Evolutionary conservation across 2,113 vertebrate genomes (phyloP).

Genomic region (Gadus chalcogrammus): DNA sequence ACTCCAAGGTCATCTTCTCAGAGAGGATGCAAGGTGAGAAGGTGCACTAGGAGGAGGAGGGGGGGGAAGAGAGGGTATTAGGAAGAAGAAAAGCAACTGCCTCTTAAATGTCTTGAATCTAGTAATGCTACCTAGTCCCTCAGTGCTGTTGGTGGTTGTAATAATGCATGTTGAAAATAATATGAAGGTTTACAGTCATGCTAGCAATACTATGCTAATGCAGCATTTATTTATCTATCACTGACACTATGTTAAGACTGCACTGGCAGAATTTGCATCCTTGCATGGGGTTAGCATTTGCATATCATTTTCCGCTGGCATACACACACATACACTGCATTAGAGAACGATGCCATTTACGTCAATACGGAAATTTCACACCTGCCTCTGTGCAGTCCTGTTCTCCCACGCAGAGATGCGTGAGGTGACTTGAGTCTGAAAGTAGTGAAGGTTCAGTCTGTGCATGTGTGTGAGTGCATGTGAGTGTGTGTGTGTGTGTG

Average conservation of each 20-base stretch:
- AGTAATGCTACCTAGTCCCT: neutral
- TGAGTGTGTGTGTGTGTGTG: slow-evolving; percentile 35
- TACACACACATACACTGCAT: no score
- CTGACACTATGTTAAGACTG: no score
- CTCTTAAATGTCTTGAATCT: no score
- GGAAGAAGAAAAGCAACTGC: no score
- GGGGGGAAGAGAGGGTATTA: neutral
- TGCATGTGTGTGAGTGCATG: slow-evolving; percentile 18
- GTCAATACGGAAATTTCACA: slow-evolving; percentile 47
- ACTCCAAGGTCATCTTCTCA: slow-evolving; percentile 93
- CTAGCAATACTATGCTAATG: neutral
- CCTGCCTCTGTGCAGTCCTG: slow-evolving; percentile 19
- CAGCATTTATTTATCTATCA: no score
- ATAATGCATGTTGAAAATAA: no score
- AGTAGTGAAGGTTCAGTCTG: no score
- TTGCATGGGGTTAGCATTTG: no score
- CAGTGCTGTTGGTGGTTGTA: neutral
- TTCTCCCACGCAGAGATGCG: slow-evolving; percentile 34
- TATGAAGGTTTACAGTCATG: no score
- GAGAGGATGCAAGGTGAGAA: slow-evolving; percentile 90
- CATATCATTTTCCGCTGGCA: no score
- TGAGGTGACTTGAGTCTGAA: slow-evolving; percentile 10
- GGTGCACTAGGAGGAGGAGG: no score
- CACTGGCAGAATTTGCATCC: neutral
- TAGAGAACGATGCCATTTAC: slow-evolving; percentile 21